phyloP scores from a whole-genome alignment of 92 coral and sea anemone genomes.

The Porites cylindrica region DNA sequence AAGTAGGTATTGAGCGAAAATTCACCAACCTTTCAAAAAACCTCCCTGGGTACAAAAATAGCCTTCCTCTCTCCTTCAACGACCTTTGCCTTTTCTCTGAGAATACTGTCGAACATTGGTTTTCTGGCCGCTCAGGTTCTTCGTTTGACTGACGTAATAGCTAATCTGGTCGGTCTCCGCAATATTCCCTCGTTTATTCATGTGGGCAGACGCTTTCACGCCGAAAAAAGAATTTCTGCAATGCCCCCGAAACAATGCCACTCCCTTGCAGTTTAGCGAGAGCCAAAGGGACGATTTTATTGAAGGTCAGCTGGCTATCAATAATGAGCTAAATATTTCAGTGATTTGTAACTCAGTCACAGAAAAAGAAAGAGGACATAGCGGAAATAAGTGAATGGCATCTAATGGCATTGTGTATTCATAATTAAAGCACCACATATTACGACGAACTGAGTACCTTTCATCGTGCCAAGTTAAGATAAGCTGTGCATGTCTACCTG shows the following conservation, averaged over 20 bases:
- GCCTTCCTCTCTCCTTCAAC: background rate
- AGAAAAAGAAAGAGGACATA: too few species aligned
- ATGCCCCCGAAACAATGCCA: conserved; percentile 18
- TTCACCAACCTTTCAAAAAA: conserved; percentile 1
- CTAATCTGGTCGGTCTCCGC: background rate
- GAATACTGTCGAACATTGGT: background rate
- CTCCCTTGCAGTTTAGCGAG: background rate
- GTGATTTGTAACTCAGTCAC: conserved; percentile 26
- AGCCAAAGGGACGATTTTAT: background rate
- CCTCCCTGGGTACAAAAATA: background rate
- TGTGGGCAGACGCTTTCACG: conserved; percentile 1
- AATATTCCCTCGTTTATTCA: background rate
- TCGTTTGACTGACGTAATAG: conserved; percentile 31
- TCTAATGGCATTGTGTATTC: too few species aligned
- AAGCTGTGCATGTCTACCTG: background rate
- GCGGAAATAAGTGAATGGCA: background rate
- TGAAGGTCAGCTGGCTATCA: conserved; percentile 8
- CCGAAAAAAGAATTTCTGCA: conserved; percentile 33
- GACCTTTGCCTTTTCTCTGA: background rate
- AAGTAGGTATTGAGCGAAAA: too few species aligned
- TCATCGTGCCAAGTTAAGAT: background rate
- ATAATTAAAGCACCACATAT: too few species aligned
- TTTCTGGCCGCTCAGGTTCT: background rate
- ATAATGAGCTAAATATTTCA: background rate
- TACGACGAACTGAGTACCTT: background rate